Conservation (phyloP, 2,888 invertebrate genomes). For the Drosophila kanekoi region DNA sequence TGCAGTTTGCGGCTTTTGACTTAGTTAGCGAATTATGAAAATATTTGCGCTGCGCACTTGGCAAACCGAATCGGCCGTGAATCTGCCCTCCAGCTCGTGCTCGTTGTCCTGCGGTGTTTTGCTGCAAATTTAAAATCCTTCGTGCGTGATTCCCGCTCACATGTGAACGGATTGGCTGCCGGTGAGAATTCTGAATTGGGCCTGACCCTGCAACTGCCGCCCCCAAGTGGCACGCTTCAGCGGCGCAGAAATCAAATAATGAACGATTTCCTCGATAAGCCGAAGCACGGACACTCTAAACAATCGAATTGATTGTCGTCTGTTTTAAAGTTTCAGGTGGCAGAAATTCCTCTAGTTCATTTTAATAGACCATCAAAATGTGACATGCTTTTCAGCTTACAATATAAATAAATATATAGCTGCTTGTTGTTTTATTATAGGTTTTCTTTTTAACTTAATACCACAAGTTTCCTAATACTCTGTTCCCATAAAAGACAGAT, state of each 20-base stretch:
- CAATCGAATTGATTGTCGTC: neutral
- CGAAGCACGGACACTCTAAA: constrained; percentile 9
- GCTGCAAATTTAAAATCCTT: constrained; percentile 61
- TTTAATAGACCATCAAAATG: no score
- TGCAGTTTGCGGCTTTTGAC: constrained; percentile 73
- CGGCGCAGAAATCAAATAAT: constrained; percentile 31
- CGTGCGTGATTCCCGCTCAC: constrained; percentile 66
- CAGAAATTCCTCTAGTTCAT: neutral
- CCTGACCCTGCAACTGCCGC: no score
- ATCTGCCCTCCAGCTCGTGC: constrained; percentile 23
- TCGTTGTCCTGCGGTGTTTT: constrained; percentile 1
- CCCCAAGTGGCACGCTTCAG: constrained; percentile 28
- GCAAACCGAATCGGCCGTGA: constrained; percentile 57
- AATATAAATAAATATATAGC: no score
- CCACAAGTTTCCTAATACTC: no score
- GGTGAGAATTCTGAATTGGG: no score
- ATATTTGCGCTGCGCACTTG: constrained; percentile 69
- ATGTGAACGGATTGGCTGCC: constrained; percentile 28
- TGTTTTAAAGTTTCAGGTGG: neutral
- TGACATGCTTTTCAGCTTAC: no score
- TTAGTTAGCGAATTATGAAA: constrained; percentile 79
- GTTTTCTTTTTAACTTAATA: no score
- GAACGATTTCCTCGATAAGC: neutral
- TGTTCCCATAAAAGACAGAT: no score
- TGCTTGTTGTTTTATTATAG: no score